Base-by-base conservation (phyloP, 2,797 vertebrate genomes). In the Rhinophrynus dorsalis region DNA sequence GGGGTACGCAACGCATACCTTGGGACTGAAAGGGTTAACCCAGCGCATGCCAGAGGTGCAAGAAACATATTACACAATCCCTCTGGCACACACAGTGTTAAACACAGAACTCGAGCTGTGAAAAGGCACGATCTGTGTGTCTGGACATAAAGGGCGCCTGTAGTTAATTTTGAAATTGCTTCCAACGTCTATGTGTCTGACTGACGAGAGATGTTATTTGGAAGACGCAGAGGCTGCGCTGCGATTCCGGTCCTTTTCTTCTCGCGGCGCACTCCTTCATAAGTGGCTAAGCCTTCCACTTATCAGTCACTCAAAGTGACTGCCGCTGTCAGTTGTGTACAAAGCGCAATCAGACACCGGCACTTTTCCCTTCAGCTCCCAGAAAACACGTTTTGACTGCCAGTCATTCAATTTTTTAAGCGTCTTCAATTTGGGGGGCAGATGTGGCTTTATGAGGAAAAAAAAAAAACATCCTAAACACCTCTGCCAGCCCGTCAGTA, bases 381-480 rank as follows among this genome's bases (percentile, higher is more conserved):
- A 88, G 89, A 84, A 87, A 90, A 91, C 90, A 90, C 87, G 76
- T 90, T 91, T 89, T 91, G 88, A 90, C 88, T 86, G 86, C 85
- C 86, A 87, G 88, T 89, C 88, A 90, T 90, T 90, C 88, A 89
- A 86, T 91, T 90, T 88, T n/a, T 90, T 89, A 89, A 90, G 86
- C 85, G 82, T 90, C 85, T 83, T 89, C 88, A 90, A 89, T 90
- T 90, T 89, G 86, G n/a, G n/a, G 85, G 89, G 87, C 75, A 85
- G 88, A 84, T 80, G 85, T n/a, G n/a, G n/a, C n/a, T n/a, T n/a
- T n/a, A n/a, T n/a, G n/a, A n/a, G n/a, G n/a, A n/a, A 85, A 87
- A 88, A 86, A 84, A 87, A 89, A 88, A 88, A 85, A 90, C 82
- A 86, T 86, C 88, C 86, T 84, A 84, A 87, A 89, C 80, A 88